Percentiles rank a stretch among this genome's conserved stretches.
These are phyloP conservation scores for Tenthredo livida DNA, from an alignment of 2,888 invertebrate species.

Conservation along the genomic window DNA sequence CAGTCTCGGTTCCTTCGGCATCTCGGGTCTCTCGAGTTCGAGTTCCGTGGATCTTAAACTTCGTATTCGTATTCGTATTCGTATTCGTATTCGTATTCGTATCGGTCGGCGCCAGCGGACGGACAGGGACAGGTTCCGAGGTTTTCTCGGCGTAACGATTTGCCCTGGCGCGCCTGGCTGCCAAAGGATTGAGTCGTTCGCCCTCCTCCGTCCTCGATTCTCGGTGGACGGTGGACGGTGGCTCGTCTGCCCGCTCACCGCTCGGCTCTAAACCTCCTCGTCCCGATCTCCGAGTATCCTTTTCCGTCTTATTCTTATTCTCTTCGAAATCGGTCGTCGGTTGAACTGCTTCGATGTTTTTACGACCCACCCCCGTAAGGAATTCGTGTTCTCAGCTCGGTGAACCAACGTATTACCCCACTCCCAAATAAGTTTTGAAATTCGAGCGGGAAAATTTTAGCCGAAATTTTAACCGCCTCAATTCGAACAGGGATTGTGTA, in stretches of 20 bases:
- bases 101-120: not conserved
- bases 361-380: constrained; percentile 24
- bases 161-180: constrained; percentile 24
- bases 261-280: not conserved
- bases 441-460: not conserved
- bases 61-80: constrained; percentile 15
- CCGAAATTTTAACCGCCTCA: not conserved
- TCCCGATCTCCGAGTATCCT: not conserved
- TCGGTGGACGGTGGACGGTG: not conserved
- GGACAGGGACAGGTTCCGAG: constrained; percentile 21
- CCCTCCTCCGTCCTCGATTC: constrained; percentile 20
- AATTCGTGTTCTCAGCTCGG: constrained; percentile 17
- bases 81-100: constrained; percentile 17
- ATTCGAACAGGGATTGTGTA: not conserved
- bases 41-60: not conserved
- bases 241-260: not conserved
- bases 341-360: constrained; percentile 18
- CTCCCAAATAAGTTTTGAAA: not conserved
- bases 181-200: constrained; percentile 45
- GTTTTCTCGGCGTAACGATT: constrained; percentile 32
- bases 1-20: constrained; percentile 11
- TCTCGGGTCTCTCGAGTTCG: not conserved
- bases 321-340: not conserved
- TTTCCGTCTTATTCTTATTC: not conserved
- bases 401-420: not conserved